Conservation (phyloP, 2,113 vertebrate genomes). For the Mesoclemmys tuberculata region DNA sequence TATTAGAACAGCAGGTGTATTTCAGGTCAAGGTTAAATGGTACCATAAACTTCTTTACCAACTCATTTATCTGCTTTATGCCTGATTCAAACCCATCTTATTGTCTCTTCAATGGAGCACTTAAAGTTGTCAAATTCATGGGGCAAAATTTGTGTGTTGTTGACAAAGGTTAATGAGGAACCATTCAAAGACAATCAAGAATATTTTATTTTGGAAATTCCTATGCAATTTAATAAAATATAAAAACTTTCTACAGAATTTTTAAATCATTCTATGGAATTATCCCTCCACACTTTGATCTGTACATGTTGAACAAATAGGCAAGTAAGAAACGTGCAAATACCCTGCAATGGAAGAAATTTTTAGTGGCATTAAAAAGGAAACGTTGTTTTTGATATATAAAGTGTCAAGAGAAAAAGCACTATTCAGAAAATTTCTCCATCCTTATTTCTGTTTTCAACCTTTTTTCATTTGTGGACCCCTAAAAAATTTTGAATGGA, state of each 20-base stretch:
- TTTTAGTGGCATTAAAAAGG: not conserved
- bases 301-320: not conserved
- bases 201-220: not conserved
- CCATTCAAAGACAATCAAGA: not conserved
- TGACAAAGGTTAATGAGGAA: not conserved
- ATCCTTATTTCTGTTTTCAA: not conserved
- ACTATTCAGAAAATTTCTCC: not conserved
- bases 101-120: not conserved
- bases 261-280: not conserved
- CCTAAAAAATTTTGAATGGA: not conserved
- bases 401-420: not conserved
- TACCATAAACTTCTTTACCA: not conserved
- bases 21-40: not conserved
- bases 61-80: not conserved
- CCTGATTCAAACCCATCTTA: accelerated
- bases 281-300: not conserved
- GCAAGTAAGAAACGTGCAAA: not conserved
- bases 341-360: not conserved
- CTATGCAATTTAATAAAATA: not conserved
- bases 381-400: not conserved
- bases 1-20: not conserved
- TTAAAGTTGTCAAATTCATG: not conserved
- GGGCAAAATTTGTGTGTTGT: not conserved
- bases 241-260: conserved; percentile 6
- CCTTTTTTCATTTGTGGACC: not conserved